Percentiles rank a stretch among this genome's conserved stretches.
Evolutionary conservation across 2,113 vertebrate genomes (phyloP).

Genomic region (Myotis yumanensis): DNA sequence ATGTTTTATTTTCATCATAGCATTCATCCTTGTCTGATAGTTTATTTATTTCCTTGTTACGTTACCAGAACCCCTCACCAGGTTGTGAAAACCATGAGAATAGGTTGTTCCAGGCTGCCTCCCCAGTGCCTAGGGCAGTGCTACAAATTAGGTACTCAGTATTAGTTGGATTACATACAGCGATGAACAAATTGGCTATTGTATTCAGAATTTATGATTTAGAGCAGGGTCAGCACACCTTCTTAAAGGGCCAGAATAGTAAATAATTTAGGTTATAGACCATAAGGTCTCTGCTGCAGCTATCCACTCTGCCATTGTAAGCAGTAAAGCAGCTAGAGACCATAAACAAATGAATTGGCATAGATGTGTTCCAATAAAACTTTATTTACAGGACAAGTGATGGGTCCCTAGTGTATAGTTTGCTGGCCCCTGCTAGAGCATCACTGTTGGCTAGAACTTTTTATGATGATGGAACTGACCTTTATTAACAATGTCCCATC

Average conservation of each 20-base stretch:
- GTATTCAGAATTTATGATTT: background rate
- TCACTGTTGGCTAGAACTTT: background rate
- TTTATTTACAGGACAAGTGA: background rate
- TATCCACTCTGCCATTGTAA: background rate
- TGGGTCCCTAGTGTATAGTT: background rate
- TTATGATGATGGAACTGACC: background rate
- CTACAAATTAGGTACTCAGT: background rate
- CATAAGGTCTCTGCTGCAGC: background rate
- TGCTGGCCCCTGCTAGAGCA: background rate
- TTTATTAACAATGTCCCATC: background rate
- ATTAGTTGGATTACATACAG: background rate
- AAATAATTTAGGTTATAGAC: background rate
- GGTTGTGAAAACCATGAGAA: background rate
- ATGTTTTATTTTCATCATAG: background rate
- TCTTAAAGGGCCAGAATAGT: background rate
- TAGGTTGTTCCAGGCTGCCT: background rate
- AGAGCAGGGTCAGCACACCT: background rate
- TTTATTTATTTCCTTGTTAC: background rate
- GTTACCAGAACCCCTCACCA: background rate
- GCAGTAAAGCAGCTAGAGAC: background rate
- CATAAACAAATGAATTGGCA: background rate
- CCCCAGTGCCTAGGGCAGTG: background rate
- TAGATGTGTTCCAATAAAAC: background rate
- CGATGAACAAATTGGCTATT: background rate
- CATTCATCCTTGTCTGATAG: background rate